Conservation (phyloP, 2,888 invertebrate species). For the Mellilla xanthometata region DNA sequence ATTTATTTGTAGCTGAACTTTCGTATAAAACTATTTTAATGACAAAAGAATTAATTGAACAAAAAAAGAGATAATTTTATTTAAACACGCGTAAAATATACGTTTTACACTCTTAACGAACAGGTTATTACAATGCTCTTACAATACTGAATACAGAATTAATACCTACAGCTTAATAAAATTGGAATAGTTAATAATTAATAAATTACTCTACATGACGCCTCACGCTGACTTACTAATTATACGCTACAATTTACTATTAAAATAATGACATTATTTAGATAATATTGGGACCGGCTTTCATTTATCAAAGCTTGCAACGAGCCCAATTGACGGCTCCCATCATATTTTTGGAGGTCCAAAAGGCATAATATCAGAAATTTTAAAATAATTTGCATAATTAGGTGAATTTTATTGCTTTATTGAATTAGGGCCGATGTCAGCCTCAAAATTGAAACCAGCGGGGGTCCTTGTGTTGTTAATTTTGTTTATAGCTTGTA, state of each 20-base stretch:
- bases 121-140: slow-evolving; percentile 11
- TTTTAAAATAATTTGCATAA: slow-evolving; percentile 80
- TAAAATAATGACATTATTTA: slow-evolving; percentile 62
- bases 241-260: slow-evolving; percentile 57
- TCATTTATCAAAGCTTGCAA: slow-evolving; percentile 68
- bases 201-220: slow-evolving; percentile 39
- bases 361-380: slow-evolving; percentile 71
- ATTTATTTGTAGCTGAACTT: no score
- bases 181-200: slow-evolving; percentile 29
- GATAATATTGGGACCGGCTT: slow-evolving; percentile 43
- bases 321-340: slow-evolving; percentile 60
- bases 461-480: slow-evolving; percentile 79
- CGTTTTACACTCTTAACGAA: slow-evolving; percentile 13
- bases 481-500: slow-evolving; percentile 82
- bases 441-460: slow-evolving; percentile 81
- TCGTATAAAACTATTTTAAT: no score
- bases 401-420: slow-evolving; percentile 83
- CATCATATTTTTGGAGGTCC: slow-evolving; percentile 67
- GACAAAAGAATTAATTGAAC: no score
- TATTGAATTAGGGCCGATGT: slow-evolving; percentile 82
- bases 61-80: neutral
- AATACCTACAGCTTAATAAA: slow-evolving; percentile 24
- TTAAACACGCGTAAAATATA: slow-evolving; percentile 10
- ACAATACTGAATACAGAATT: slow-evolving; percentile 27
- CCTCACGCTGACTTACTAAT: slow-evolving; percentile 52